Evolutionary conservation across 2,797 vertebrate genomes (phyloP), one percentile per base, ranked within the genome.

Genomic region (Lacerta bilineata): DNA sequence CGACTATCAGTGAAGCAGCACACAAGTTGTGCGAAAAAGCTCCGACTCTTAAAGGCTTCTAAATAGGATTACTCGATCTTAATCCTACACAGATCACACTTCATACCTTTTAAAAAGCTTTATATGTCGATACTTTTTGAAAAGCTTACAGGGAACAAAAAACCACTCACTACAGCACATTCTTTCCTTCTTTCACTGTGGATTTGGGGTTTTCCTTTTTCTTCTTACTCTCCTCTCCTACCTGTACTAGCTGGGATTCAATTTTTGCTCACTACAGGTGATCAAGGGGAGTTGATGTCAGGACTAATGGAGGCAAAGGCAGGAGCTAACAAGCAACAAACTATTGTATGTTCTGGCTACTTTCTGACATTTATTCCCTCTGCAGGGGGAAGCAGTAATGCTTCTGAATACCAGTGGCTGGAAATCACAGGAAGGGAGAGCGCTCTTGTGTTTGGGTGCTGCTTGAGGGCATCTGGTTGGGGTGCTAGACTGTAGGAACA

Each of bases 81-180:
- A 29, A 64, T 64, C 20, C 61, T 64, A 23, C 61, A 20, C 20
- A 64, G 61, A 64, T 64, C 61, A 64, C 61, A 64, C 61, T 23
- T 64, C 17, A 18, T 18, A 23, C 20, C 61, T 64, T 64, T 64
- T 64, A 55, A 55, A 55, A 55, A 55, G 50, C 50, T 15, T 55
- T 55, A 55, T 15, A 55, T 15, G 50, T 43, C 39, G 18, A 66
- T 82, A 82, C 64, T 27, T 85, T 75, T 85, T 76, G 50, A 85
- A 69, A 85, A 64, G 33, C 50, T 74, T 74, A 84, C 46, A 29
- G 59, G 33, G 50, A 84, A 59, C 72, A 76, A 85, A 76, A 61
- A 72, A 61, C 2, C 72, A 76, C 8, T 64, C 18, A 76, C 69
- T 76, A 76, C 39, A 33, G 15, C 68, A 55, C 15, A 55, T 55